These are phyloP conservation scores for Aethina tumida DNA, from an alignment of 1,140 invertebrate genomes.

Conservation along the genomic window DNA sequence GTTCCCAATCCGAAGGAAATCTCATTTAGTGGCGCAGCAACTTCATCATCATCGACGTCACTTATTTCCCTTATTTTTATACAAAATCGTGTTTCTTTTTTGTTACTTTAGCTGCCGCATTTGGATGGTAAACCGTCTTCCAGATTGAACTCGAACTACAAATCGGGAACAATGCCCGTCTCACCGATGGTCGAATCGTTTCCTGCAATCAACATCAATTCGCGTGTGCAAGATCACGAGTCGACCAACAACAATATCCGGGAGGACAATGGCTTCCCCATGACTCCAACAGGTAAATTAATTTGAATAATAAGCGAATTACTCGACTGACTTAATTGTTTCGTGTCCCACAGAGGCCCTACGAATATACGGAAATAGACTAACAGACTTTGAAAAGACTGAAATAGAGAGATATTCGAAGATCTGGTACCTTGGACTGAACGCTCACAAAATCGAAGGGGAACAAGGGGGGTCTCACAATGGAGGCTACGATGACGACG, in stretches of 20 bases:
- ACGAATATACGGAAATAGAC: constrained; percentile 64
- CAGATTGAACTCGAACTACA: constrained; percentile 26
- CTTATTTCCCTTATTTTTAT: no score
- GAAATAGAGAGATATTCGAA: constrained; percentile 82
- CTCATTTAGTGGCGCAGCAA: no score
- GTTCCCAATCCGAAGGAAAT: no score
- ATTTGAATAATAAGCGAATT: constrained; percentile 4
- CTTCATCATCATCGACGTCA: no score
- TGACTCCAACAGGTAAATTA: constrained; percentile 42
- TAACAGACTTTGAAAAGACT: constrained; percentile 77
- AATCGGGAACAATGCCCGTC: constrained; percentile 24
- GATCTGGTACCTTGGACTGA: constrained; percentile 81
- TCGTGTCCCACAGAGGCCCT: constrained; percentile 55
- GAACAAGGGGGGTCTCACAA: constrained; percentile 68
- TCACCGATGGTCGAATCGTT: constrained; percentile 29
- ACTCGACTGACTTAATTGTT: not conserved
- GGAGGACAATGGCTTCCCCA: constrained; percentile 29
- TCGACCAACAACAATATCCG: constrained; percentile 29
- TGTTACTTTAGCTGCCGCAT: constrained; percentile 32
- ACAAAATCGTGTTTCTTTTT: constrained; percentile 3
- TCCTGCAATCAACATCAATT: constrained; percentile 31
- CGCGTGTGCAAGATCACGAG: constrained; percentile 17
- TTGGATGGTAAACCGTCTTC: constrained; percentile 30
- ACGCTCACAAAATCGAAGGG: constrained; percentile 74
- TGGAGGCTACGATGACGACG: constrained; percentile 83